phyloP scores from a whole-genome alignment of 2,113 vertebrate species.

The Pluvialis apricaria region DNA sequence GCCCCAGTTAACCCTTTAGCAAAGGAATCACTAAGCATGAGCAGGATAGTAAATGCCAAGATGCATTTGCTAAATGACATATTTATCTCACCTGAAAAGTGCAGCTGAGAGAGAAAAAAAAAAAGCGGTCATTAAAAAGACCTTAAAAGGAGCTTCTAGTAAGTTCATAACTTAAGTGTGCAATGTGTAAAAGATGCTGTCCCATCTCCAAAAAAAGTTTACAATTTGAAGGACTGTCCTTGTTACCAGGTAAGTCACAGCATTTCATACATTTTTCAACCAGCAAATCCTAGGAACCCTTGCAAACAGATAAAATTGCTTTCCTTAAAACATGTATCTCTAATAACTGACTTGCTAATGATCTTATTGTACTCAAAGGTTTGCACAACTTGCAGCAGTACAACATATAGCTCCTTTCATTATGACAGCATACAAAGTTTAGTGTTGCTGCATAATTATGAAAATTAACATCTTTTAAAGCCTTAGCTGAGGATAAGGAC shows the following conservation, averaged over 20 bases:
- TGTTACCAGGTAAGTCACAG: not conserved
- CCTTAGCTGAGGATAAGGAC: not conserved
- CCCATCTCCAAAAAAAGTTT: not conserved
- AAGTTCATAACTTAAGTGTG: not conserved
- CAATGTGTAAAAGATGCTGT: not conserved
- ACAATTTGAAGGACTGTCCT: not conserved
- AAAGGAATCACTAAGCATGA: not conserved
- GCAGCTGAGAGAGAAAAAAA: not conserved
- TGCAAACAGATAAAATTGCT: not conserved
- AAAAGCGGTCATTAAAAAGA: not conserved
- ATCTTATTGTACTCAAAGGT: not conserved
- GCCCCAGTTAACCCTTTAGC: not conserved
- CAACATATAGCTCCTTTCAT: not conserved
- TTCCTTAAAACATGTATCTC: not conserved
- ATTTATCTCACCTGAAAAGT: not conserved
- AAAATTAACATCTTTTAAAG: not conserved
- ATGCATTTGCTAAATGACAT: not conserved
- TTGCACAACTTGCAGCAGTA: not conserved
- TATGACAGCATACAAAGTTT: not conserved
- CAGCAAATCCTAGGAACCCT: not conserved
- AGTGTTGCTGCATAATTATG: not conserved
- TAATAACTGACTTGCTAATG: not conserved
- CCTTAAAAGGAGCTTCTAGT: not conserved
- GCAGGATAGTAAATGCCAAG: not conserved
- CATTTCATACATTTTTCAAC: not conserved